Conservation (phyloP, 2,113 vertebrate genomes). For the Scopus umbretta region DNA sequence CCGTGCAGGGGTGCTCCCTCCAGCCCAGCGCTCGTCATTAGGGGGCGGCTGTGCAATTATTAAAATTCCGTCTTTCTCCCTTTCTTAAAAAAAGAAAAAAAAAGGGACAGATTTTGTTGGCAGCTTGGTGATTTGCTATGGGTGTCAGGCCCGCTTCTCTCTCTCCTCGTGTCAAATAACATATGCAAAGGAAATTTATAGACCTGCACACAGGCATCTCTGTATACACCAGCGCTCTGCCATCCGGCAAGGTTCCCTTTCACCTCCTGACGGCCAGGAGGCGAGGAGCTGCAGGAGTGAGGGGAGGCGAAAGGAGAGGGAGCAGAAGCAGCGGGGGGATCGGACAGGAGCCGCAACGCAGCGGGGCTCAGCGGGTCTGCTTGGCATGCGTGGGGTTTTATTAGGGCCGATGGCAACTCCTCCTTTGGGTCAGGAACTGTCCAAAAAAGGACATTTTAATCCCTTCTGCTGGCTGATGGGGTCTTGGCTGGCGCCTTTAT, state of each 20-base stretch:
- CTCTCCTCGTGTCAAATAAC: background rate
- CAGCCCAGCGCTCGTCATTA: background rate
- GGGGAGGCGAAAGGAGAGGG: background rate
- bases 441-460: background rate
- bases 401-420: background rate
- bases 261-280: background rate
- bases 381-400: background rate
- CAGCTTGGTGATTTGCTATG: background rate
- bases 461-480: background rate
- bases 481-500: background rate
- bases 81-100: background rate
- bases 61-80: background rate
- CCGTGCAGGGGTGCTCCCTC: fast-evolving
- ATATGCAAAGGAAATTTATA: background rate
- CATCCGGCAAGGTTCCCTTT: background rate
- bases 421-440: background rate
- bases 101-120: background rate
- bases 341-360: background rate
- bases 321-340: background rate
- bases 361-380: background rate
- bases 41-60: background rate
- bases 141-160: background rate
- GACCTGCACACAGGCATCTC: fast-evolving
- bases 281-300: background rate
- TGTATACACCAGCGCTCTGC: background rate